Conservation (phyloP, 2,888 invertebrate genomes). For the Cantharis flavilabris region DNA sequence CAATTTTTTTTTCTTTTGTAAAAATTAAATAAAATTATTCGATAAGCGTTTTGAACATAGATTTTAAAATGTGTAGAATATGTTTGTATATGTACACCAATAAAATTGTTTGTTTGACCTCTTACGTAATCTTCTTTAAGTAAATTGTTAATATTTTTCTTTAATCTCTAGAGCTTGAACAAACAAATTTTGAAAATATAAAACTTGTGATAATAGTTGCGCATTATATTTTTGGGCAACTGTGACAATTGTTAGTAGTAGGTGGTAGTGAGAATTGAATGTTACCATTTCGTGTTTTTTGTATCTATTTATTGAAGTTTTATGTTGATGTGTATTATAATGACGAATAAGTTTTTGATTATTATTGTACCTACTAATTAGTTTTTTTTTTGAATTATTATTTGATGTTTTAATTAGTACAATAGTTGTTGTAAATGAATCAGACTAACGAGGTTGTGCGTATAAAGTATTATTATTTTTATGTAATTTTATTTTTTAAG, state of each 20-base stretch:
- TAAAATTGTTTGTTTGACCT: conserved; percentile 20
- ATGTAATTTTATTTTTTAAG: conserved; percentile 7
- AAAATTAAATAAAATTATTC: conserved; percentile 3
- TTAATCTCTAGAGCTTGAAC: conserved; percentile 13
- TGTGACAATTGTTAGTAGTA: conserved; percentile 41
- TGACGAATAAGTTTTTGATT: neutral
- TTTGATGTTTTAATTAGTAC: conserved; percentile 5
- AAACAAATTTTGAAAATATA: conserved; percentile 27
- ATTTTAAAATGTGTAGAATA: conserved; percentile 10
- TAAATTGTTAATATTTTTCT: neutral
- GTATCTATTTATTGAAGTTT: conserved; percentile 33
- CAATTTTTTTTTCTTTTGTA: conserved; percentile 6
- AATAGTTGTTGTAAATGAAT: conserved; percentile 10
- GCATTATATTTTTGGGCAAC: conserved; percentile 41
- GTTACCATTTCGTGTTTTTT: conserved; percentile 51
- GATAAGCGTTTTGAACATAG: conserved; percentile 14
- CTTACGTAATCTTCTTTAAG: neutral
- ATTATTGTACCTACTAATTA: conserved; percentile 6
- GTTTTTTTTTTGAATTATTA: conserved; percentile 26
- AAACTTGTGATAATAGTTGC: conserved; percentile 42
- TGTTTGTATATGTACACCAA: conserved; percentile 13
- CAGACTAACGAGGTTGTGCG: conserved; percentile 45
- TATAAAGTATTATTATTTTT: conserved; percentile 43
- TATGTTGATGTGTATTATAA: conserved; percentile 17
- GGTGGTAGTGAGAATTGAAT: conserved; percentile 47